These are phyloP conservation scores for Gallinago solitaria DNA, from an alignment of 2,797 vertebrate species.

Conservation along the genomic window DNA sequence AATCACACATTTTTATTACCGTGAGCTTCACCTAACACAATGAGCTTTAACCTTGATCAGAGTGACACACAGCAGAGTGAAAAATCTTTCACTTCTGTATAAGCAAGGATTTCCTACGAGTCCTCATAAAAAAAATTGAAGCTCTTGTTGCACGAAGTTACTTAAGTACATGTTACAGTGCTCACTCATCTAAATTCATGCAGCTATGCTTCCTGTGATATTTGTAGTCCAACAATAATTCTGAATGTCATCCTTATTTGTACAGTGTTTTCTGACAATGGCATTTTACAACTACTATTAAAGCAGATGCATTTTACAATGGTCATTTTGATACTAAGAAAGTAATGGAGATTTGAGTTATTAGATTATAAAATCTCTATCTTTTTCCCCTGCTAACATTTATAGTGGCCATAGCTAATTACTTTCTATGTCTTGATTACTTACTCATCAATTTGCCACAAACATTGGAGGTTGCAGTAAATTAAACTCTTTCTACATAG, in stretches of 20 bases:
- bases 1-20: neutral
- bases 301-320: neutral
- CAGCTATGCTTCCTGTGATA: neutral
- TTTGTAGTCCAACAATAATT: neutral
- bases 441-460: neutral
- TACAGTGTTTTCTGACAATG: neutral
- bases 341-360: neutral
- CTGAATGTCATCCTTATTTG: neutral
- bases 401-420: neutral
- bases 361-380: neutral
- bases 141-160: neutral
- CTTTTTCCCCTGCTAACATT: neutral
- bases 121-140: neutral
- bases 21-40: neutral
- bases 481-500: neutral
- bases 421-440: neutral
- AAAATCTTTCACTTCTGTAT: neutral
- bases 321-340: neutral
- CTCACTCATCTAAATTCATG: neutral
- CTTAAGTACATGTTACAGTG: neutral
- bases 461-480: neutral
- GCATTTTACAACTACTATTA: neutral
- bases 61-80: neutral
- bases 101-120: neutral
- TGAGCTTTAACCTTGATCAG: neutral